A percentile compares a stretch with the other conserved stretches of the same genome.
Conservation (phyloP, 2,113 vertebrate species). For the Ameiurus melas region DNA sequence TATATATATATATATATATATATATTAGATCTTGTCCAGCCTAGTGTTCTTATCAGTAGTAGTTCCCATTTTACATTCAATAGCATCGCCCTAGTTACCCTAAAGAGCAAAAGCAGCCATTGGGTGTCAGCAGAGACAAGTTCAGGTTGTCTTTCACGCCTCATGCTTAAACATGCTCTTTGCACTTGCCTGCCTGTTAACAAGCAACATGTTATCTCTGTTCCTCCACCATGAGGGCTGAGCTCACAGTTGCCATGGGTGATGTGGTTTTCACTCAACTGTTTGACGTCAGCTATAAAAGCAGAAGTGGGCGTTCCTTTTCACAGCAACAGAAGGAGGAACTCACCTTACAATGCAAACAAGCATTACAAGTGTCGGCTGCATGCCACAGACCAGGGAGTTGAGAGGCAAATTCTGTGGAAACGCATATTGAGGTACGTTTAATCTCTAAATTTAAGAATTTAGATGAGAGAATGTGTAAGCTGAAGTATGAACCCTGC, state of each 20-base stretch:
- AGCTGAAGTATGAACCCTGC: not conserved
- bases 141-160: not conserved
- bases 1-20: too few relatives aligned
- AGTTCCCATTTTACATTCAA: not conserved
- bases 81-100: not conserved
- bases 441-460: not conserved
- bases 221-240: constrained; percentile 34
- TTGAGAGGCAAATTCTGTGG: constrained; percentile 24
- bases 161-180: constrained; percentile 30
- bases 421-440: constrained; percentile 31
- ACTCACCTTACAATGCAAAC: constrained; percentile 49
- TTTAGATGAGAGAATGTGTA: not conserved
- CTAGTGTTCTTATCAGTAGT: not conserved
- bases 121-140: constrained; percentile 43
- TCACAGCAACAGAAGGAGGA: constrained; percentile 31
- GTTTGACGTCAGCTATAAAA: constrained; percentile 41
- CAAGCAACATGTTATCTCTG: constrained; percentile 31
- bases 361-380: constrained; percentile 28
- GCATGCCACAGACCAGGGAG: constrained; percentile 27
- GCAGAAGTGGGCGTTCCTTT: constrained; percentile 43
- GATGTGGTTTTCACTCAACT: constrained; percentile 36
- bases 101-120: constrained; percentile 7
- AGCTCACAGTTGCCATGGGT: constrained; percentile 40
- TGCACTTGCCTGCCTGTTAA: constrained; percentile 38
- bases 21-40: not conserved